Percentiles rank a stretch among this genome's conserved stretches.
phyloP scores from a whole-genome alignment of 30 jellyfish, hydroid and myxozoan species.

The Aurelia sp. region DNA sequence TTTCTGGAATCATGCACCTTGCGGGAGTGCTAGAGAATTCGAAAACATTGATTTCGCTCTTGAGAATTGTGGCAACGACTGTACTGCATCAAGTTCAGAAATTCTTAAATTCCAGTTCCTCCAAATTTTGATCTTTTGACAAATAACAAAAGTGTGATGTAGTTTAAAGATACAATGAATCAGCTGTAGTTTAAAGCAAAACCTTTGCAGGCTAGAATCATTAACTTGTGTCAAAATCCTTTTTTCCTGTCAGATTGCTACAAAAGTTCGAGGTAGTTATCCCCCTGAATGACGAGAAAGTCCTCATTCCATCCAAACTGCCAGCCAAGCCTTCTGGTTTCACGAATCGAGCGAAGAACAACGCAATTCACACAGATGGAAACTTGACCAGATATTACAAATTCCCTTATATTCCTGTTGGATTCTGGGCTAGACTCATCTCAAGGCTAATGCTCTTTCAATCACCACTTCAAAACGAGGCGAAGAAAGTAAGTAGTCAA shows the following conservation, averaged over 20 bases:
- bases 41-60: no score
- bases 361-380: neutral
- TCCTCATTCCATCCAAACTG: constrained; percentile 84
- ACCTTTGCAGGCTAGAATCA: no score
- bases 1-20: no score
- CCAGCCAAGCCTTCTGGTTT: constrained; percentile 56
- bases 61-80: no score
- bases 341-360: constrained; percentile 6
- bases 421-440: constrained; percentile 92
- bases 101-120: no score
- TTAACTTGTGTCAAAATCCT: neutral
- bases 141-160: no score
- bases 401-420: constrained; percentile 89
- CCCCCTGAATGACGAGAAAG: constrained; percentile 65
- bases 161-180: no score
- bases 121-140: no score
- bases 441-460: constrained; percentile 75
- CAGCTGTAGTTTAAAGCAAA: no score
- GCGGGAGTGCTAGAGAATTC: no score
- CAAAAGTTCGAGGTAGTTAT: constrained; percentile 81
- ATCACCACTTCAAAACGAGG: constrained; percentile 50
- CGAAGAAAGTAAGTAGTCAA: constrained; percentile 18
- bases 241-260: constrained; percentile 60
- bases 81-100: no score
- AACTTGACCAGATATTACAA: constrained; percentile 68